Evolutionary conservation across 1,140 invertebrate species (phyloP), one percentile per base, ranked within the genome.

Genomic region (Mercenaria mercenaria): DNA sequence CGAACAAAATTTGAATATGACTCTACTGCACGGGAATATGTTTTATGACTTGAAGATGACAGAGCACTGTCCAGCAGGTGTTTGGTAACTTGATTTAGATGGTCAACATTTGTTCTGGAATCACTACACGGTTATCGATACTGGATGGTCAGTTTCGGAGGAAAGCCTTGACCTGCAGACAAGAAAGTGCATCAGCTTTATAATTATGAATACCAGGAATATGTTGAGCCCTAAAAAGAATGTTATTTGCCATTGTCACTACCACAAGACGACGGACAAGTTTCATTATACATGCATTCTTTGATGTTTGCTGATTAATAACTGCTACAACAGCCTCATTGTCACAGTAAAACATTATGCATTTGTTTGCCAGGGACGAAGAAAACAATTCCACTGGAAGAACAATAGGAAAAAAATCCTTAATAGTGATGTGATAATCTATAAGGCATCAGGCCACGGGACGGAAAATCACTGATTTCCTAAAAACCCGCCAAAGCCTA

Each of bases 281-380:
- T 77, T 77, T 77, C 74, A 77, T 77, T 15, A 77, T 23, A 11
- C 13, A 11, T 13, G 11, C 18, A 37, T 77, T 37, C 39, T 77
- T 77, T n/a, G 74, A 77, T 37, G 29, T 77, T 77, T 77, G 74
- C 41, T 77, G 34, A 41, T 77, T 77, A 15, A 77, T 23, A 20
- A 77, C 41, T 39, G n/a, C n/a, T 18, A 77, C 74, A 39, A 77
- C 74, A 10, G 32, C 74, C 39, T 77, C 74, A 43, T 77, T 77
- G 29, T 77, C 74, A 39, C 32, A 77, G 41, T 77, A 37, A 43
- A 77, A 77, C 4, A 43, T 43, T 20, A 77, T 77, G 39, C 34
- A 77, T 39, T 77, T 77, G 41, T 77, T 77, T 11, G 23, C n/a
- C 74, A 41, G 74, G n/a, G n/a, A n/a, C n/a, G n/a, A n/a, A n/a